Conservation (phyloP, 2,113 vertebrate species). For the Maccullochella peelii region DNA sequence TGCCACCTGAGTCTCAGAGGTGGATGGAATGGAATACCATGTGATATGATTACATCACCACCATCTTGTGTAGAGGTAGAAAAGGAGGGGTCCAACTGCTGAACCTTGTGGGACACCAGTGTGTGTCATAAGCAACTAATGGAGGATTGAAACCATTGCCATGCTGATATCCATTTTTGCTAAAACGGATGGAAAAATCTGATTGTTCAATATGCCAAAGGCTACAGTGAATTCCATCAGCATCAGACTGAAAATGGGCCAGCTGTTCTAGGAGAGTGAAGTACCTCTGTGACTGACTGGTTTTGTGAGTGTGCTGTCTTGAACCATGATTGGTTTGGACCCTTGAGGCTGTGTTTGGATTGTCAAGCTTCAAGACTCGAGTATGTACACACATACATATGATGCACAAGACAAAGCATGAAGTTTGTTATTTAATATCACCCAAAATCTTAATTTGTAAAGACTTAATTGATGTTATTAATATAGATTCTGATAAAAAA, state of each 20-base stretch:
- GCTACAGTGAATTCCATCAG: neutral
- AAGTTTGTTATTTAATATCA: neutral
- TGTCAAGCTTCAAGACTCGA: neutral
- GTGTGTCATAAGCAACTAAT: neutral
- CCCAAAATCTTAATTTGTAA: neutral
- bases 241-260: neutral
- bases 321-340: neutral
- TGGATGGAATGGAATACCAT: neutral
- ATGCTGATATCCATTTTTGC: too few relatives aligned
- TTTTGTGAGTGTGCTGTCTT: slow-evolving; percentile 6
- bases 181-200: too few relatives aligned
- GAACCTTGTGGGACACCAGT: neutral
- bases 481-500: neutral
- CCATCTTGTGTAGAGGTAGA: neutral
- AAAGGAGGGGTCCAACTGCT: neutral
- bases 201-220: neutral
- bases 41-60: slow-evolving; percentile 2
- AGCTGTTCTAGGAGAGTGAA: neutral
- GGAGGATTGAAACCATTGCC: too few relatives aligned
- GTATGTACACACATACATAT: neutral
- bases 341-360: neutral
- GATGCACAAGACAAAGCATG: neutral
- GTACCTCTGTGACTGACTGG: neutral
- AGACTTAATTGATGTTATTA: neutral
- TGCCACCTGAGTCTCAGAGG: neutral